Base-by-base conservation (phyloP, 2,113 vertebrate species). In the Anser cygnoides region DNA sequence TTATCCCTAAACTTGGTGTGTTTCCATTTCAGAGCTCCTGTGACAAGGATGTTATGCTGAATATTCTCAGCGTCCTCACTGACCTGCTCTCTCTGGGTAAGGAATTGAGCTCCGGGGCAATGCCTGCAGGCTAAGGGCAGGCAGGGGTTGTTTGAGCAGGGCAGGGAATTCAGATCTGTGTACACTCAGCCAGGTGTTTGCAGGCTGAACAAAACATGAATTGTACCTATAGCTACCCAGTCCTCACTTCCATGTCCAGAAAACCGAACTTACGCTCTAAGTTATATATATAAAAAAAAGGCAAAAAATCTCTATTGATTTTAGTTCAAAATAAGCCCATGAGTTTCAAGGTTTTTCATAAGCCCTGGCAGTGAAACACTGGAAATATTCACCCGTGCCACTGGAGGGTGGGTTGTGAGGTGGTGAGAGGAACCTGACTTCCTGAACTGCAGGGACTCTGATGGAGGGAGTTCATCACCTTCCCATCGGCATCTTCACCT, bases 81-180 rank as follows among this genome's bases (percentile, higher is more conserved):
- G 98, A 99, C 78, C 97, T 99, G 62, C 98, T 99, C 17, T 99
- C 99, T 76, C 97, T 98, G 29, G 99, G 99, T 99, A 97, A 98
- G 98, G 96, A 90, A 79, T 14, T 13, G 54, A 73, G 18, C 3
- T 68, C 31, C 74, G 59, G 43, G 72, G 31, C 4, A 29, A 26
- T 46, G 33, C 22, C 46, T 61, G 17, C 12, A 35, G 37, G 31
- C 28, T 37, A 8, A 20, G 49, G 57, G 3, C 46, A 84, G 57
- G 55, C 73, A 70, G 10, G 31, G 73, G 5, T 1, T 75, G 6
- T 17, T 81, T 37, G 31, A 22, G 6, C 6, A 49, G 33, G 10
- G 61, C 31, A 50, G 37, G 43, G 15, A 59, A 43, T 61, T 85
- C 26, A 29, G 9, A 21, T 7, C n/a, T n/a, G 23, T 8, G 31